Base-by-base conservation (phyloP, 2,113 vertebrate genomes). In the Brachyhypopomus occidentalis region DNA sequence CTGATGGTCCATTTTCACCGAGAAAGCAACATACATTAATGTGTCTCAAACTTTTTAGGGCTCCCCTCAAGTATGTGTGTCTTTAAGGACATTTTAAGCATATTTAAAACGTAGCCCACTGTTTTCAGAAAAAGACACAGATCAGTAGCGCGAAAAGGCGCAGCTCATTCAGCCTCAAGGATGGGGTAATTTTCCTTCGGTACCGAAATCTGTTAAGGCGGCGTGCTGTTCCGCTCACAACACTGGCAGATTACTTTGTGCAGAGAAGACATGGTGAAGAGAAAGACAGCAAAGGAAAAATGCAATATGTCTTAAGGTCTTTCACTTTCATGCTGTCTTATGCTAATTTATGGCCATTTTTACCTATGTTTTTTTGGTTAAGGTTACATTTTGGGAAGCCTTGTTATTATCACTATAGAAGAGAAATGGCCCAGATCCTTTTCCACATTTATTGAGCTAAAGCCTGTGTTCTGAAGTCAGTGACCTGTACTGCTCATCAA, bases 221-320 rank as follows among this genome's bases (percentile, higher is more conserved):
- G 52, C 64, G 48, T 19, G 59, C 58, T 23, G 16, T 19, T 56
- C 14, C 16, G 17, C 55, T 22, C n/a, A 17, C 6, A 60, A 36
- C n/a, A 41, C 60, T 62, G 58, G 30, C 30, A 7, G 25, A 20
- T 70, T 19, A 69, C 17, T 80, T 34, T 72, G 58, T 79, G 25
- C 22, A 20, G 41, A 71, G 75, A 27, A 66, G 23, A 45, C 23
- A 69, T 25, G 62, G 27, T 52, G 74, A 67, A 25, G 69, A 78
- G 72, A 7, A 20, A 17, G 64, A 78, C 30, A 45, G 16, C 59
- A 17, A 38, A 59, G 56, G 36, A 12, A 11, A 23, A 25, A 30
- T 58, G 69, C 64, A 70, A 52, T 25, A 14, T 20, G 63, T 6
- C 30, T 22, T 14, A 22, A 30, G 20, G 48, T 7, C 5, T 62